phyloP scores from a whole-genome alignment of 1,140 invertebrate species.

The Maconellicoccus hirsutus region DNA sequence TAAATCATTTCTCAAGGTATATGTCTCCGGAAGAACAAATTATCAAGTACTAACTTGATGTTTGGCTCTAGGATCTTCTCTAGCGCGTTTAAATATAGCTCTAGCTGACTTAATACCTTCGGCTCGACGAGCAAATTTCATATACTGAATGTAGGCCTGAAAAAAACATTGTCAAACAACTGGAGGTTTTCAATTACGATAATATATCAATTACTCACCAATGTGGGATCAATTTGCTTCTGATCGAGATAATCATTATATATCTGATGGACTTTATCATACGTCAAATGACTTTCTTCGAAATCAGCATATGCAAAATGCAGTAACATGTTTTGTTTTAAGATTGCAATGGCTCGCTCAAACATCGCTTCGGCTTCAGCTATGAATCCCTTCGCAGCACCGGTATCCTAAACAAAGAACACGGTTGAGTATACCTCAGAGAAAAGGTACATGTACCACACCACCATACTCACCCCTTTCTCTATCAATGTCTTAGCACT shows the following conservation, averaged over 20 bases:
- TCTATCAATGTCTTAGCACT: conserved; percentile 84
- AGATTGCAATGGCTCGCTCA: conserved; percentile 76
- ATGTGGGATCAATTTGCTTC: conserved; percentile 81
- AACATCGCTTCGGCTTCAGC: conserved; percentile 90
- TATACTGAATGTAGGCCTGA: conserved; percentile 93
- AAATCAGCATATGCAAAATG: conserved; percentile 99
- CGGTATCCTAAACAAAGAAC: conserved; percentile 57
- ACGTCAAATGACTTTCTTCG: conserved; percentile 91
- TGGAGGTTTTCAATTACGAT: not conserved
- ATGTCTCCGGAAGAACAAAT: not conserved
- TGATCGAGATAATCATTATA: conserved; percentile 86
- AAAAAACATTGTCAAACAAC: conserved; percentile 30
- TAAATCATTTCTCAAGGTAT: not conserved
- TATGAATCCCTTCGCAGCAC: conserved; percentile 77
- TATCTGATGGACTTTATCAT: conserved; percentile 94
- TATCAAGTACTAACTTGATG: conserved; percentile 29
- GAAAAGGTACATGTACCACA: not conserved
- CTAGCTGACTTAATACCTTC: conserved; percentile 96
- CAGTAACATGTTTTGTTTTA: conserved; percentile 83
- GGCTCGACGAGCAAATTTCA: conserved; percentile 94
- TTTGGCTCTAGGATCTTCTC: conserved; percentile 64
- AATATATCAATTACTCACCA: conserved; percentile 44
- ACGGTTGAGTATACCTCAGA: not conserved
- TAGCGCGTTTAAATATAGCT: conserved; percentile 84
- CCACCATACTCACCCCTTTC: conserved; percentile 62